Percentiles rank a stretch among this genome's conserved stretches.
Evolutionary conservation across 2,888 invertebrate genomes (phyloP).

Genomic region (Odontomyia ornata): DNA sequence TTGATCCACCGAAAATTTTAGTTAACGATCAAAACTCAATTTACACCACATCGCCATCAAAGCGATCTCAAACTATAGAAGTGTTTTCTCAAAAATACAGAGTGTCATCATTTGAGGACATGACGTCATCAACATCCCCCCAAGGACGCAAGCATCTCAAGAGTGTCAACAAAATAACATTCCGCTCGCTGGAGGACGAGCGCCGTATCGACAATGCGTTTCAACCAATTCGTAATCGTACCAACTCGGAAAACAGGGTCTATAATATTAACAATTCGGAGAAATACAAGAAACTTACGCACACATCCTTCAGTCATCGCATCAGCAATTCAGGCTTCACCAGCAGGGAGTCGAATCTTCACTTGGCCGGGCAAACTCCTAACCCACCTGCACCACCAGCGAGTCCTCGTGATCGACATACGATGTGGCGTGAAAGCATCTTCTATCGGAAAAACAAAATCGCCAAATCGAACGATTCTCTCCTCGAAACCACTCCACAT

Average conservation of each 20-base stretch:
- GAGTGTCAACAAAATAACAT: conserved; percentile 62
- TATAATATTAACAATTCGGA: conserved; percentile 58
- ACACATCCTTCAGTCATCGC: conserved; percentile 59
- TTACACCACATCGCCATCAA: conserved; percentile 64
- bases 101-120: conserved; percentile 64
- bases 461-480: conserved; percentile 63
- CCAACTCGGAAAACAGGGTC: conserved; percentile 62
- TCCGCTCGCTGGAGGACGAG: conserved; percentile 64
- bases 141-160: conserved; percentile 57
- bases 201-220: conserved; percentile 64
- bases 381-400: conserved; percentile 6
- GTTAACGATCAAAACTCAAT: conserved; percentile 64
- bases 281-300: conserved; percentile 63
- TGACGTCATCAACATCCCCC: conserved; percentile 61
- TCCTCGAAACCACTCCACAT: conserved; percentile 58
- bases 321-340: conserved; percentile 41
- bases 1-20: conserved; percentile 64
- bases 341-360: conserved; percentile 17
- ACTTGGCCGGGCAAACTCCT: not conserved
- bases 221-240: conserved; percentile 62
- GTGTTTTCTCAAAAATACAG: conserved; percentile 65
- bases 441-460: conserved; percentile 64
- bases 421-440: conserved; percentile 63
- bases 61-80: conserved; percentile 62
- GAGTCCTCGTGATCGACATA: conserved; percentile 55